Evolutionary conservation across 1,140 invertebrate species (phyloP).

Genomic region (Microvelia longipes): DNA sequence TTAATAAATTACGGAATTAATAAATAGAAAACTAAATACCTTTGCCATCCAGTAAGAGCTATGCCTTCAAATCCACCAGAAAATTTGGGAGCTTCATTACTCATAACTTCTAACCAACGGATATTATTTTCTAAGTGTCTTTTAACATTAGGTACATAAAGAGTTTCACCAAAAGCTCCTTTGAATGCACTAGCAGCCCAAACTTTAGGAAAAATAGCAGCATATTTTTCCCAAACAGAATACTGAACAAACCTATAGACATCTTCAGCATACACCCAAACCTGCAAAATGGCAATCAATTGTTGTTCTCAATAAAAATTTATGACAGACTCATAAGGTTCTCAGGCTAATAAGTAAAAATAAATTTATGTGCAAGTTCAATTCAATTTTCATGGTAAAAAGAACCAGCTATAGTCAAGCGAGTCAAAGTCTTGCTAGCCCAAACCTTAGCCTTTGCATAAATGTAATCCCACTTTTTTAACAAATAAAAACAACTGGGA

Average conservation of each 20-base stretch:
- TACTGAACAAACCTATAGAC: constrained; percentile 37
- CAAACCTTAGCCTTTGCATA: no score
- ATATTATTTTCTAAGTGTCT: constrained; percentile 55
- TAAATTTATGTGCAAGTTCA: not conserved
- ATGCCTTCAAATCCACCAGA: constrained; percentile 42
- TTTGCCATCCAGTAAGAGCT: constrained; percentile 54
- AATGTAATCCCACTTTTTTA: not conserved
- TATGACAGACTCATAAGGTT: not conserved
- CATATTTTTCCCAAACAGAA: constrained; percentile 59
- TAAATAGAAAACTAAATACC: no score
- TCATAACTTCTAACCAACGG: constrained; percentile 51
- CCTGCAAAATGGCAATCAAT: constrained; percentile 23
- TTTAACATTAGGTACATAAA: constrained; percentile 45
- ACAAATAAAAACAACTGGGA: not conserved
- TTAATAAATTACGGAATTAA: no score
- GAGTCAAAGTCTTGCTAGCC: no score
- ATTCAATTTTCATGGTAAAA: no score
- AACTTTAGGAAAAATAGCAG: constrained; percentile 63
- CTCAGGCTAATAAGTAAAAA: not conserved
- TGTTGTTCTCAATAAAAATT: not conserved
- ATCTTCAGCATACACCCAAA: constrained; percentile 42
- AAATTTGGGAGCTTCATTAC: constrained; percentile 37
- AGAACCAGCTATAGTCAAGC: no score
- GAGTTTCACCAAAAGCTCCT: constrained; percentile 66
- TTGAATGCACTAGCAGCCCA: constrained; percentile 90